These are phyloP conservation scores for Phataginus tricuspis DNA, from an alignment of 2,797 vertebrate species.

Conservation along the genomic window DNA sequence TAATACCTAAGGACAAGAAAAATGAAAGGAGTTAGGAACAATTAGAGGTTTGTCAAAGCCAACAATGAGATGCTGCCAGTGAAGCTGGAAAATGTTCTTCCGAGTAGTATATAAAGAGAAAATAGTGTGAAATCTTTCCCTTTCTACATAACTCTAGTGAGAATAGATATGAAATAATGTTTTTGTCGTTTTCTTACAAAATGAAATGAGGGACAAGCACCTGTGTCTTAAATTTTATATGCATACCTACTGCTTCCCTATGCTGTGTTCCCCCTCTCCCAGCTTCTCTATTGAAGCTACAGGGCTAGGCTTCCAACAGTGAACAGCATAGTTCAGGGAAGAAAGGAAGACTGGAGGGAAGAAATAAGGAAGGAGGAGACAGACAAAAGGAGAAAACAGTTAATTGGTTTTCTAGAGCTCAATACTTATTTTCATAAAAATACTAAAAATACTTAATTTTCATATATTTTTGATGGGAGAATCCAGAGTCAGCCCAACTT, in stretches of 20 bases:
- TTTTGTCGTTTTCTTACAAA: background rate
- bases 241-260: background rate
- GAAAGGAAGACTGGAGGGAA: background rate
- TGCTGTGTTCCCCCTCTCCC: background rate
- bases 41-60: background rate
- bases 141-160: background rate
- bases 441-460: background rate
- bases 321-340: background rate
- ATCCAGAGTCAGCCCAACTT: background rate
- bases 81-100: background rate
- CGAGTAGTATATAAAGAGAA: background rate
- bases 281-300: background rate
- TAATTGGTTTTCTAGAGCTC: background rate
- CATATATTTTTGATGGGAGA: background rate
- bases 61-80: background rate
- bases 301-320: background rate
- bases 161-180: conserved; percentile 14
- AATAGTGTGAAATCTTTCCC: background rate
- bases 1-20: background rate
- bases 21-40: background rate
- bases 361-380: background rate
- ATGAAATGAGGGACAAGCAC: background rate
- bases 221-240: background rate
- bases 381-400: background rate
- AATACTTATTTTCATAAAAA: background rate